A percentile compares a stretch with the other conserved stretches of the same genome.
These are phyloP conservation scores for Gasteruption jaculator DNA, from an alignment of 2,888 invertebrate species.

Conservation along the genomic window DNA sequence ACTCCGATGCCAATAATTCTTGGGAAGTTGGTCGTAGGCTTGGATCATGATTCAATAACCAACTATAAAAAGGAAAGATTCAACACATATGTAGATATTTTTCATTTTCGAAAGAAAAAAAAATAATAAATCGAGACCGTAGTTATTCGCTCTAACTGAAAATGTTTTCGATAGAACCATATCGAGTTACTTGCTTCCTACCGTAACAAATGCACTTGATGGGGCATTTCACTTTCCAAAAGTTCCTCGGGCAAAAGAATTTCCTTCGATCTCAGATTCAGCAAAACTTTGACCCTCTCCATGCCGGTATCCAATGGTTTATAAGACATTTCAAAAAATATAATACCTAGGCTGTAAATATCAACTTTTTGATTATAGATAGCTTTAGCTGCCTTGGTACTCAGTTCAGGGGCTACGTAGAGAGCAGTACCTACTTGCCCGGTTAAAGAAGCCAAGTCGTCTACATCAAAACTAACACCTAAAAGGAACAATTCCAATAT, in stretches of 20 bases:
- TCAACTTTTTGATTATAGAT: slow-evolving; percentile 83
- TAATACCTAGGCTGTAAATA: slow-evolving; percentile 73
- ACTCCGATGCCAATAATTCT: slow-evolving; percentile 76
- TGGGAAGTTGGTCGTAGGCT: slow-evolving; percentile 78
- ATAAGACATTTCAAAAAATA: slow-evolving; percentile 94
- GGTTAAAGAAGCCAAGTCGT: slow-evolving; percentile 58
- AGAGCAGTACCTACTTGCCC: slow-evolving; percentile 91
- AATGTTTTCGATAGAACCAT: not conserved
- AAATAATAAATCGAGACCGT: not conserved
- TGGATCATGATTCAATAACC: slow-evolving; percentile 84
- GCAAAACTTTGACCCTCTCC: slow-evolving; percentile 80
- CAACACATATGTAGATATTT: not conserved
- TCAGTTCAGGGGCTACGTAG: slow-evolving; percentile 92
- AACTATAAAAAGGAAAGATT: slow-evolving; percentile 46
- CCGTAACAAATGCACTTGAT: slow-evolving; percentile 62
- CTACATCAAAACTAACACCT: slow-evolving; percentile 42
- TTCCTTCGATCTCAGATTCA: slow-evolving; percentile 65
- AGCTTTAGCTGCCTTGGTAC: slow-evolving; percentile 64
- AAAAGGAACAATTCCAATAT: no score
- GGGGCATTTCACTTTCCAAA: slow-evolving; percentile 55
- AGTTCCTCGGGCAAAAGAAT: slow-evolving; percentile 71
- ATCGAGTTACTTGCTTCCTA: no score
- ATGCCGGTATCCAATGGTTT: slow-evolving; percentile 79
- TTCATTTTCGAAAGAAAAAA: not conserved
- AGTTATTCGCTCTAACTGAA: not conserved